Base-by-base conservation (phyloP, 2,113 vertebrate genomes). In the Colinus virginianus region DNA sequence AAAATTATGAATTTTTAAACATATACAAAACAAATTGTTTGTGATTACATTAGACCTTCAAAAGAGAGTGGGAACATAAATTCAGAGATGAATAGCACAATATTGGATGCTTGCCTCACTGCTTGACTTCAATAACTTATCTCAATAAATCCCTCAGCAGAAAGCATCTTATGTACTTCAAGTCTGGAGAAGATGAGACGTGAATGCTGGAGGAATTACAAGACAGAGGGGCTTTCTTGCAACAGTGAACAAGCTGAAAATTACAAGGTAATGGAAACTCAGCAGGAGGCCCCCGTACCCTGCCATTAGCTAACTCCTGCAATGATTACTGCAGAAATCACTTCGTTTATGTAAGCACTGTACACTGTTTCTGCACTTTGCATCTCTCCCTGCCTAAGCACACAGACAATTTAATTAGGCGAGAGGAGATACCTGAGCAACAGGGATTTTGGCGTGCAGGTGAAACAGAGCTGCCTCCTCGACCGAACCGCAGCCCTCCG, bases 251-350 rank as follows among this genome's bases (percentile, higher is more conserved):
- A 97, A 98, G 97, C 96, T 96, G 96, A 96, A 98, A 98, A 98
- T 98, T 97, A 98, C 97, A 96, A 97, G 97, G 98, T 98, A 98
- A 98, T 98, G 97, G 98, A 92, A 98, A 96, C 96, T 74, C 97
- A 87, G 97, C 91, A 3, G 98, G 98, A 97, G 94, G 97, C 91
- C 96, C 91, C 95, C 38, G 2, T 97, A 96, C 96, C 96, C 97
- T 96, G 97, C 96, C 96, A 98, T 98, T 97, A 98, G 96, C 97
- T 95, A 95, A 97, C 97, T 97, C 95, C 96, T 94, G 43, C 96
- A 93, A 66, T 94, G 97, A 98, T 94, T 97, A 97, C 96, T 76
- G 93, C 90, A 76, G 90, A 91, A 94, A 94, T 68, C 51, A 77
- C 93, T 84, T 45, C 17, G 96, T 90, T 94, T 96, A 71, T 92